Percentiles rank a stretch among this genome's conserved stretches.
Conservation (phyloP, 2,113 vertebrate genomes). For the Chloropsis hardwickii region DNA sequence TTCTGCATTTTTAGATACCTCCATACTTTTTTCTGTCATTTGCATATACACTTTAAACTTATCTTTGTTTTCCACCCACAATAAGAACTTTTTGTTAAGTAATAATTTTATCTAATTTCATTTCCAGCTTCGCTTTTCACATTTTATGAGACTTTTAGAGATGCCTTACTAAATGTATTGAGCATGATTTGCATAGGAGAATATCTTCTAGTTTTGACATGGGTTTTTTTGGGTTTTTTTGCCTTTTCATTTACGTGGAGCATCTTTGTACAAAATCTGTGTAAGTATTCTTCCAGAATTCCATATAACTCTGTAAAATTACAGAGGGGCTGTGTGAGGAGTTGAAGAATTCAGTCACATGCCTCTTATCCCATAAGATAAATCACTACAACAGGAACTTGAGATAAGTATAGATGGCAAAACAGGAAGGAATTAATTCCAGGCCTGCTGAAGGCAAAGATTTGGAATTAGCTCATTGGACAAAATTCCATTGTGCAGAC, state of each 20-base stretch:
- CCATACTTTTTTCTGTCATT: neutral
- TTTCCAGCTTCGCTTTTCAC: neutral
- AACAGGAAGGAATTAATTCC: neutral
- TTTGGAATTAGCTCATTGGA: neutral
- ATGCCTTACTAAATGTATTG: neutral
- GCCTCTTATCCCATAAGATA: neutral
- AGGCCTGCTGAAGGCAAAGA: neutral
- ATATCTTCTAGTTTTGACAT: neutral
- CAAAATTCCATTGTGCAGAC: neutral
- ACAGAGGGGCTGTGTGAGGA: neutral
- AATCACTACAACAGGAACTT: neutral
- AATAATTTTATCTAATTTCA: neutral
- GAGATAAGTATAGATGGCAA: neutral
- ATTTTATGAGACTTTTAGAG: neutral
- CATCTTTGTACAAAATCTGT: neutral
- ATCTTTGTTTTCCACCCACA: neutral
- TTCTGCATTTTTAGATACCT: neutral
- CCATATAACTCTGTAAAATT: neutral
- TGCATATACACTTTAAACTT: neutral
- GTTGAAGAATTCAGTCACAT: neutral
- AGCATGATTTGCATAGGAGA: neutral
- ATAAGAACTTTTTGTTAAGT: neutral
- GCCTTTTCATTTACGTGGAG: neutral
- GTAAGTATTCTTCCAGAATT: neutral
- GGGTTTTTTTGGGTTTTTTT: neutral